phyloP scores from a whole-genome alignment of 2,113 vertebrate species.

The Malaclemys terrapin region DNA sequence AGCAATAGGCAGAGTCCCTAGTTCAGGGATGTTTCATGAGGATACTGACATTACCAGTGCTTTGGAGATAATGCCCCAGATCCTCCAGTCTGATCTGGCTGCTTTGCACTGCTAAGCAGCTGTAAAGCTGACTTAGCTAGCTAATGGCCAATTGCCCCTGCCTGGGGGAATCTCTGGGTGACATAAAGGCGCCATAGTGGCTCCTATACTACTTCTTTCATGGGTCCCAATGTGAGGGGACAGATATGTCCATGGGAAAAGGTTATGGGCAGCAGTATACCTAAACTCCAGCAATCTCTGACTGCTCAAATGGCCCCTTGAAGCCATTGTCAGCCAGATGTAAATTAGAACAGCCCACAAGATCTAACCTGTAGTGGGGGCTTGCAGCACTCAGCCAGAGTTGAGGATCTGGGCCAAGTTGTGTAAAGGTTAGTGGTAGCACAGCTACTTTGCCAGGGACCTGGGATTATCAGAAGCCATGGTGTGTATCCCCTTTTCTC shows the following conservation, averaged over 20 bases:
- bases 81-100: neutral
- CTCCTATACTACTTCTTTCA: neutral
- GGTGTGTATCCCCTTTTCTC: neutral
- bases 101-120: neutral
- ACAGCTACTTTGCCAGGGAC: neutral
- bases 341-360: neutral
- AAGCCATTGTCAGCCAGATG: neutral
- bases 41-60: neutral
- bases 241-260: neutral
- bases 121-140: neutral
- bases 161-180: neutral
- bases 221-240: neutral
- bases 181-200: neutral
- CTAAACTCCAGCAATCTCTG: neutral
- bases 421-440: neutral
- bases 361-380: neutral
- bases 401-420: neutral
- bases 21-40: neutral
- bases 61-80: neutral
- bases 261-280: neutral
- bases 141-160: neutral
- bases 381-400: neutral
- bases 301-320: fast-evolving
- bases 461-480: neutral
- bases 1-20: neutral